These are phyloP conservation scores for Pollenia angustigena DNA, from an alignment of 2,888 invertebrate genomes.

Conservation along the genomic window DNA sequence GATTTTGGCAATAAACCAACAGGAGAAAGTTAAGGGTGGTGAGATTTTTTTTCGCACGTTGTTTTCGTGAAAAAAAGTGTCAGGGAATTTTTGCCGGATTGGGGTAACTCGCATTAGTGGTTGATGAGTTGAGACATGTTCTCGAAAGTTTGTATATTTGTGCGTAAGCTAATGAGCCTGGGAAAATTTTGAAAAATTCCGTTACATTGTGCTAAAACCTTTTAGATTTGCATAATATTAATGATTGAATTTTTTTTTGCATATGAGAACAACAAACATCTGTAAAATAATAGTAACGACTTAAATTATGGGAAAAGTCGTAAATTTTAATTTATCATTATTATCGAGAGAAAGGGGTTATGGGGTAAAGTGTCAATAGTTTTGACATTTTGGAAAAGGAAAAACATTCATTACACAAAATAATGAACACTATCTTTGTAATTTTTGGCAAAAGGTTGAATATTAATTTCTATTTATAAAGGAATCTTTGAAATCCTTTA, in stretches of 20 bases:
- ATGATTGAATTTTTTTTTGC: conserved; percentile 41
- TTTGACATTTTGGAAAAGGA: conserved; percentile 21
- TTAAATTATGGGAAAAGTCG: not conserved
- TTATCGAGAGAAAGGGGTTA: not conserved
- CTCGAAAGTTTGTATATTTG: not conserved
- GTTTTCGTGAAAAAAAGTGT: conserved; percentile 36
- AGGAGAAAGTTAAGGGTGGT: conserved; percentile 63
- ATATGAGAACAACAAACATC: conserved; percentile 4
- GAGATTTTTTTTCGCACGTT: conserved; percentile 69
- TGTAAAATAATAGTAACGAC: not conserved
- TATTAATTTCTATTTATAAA: too few relatives aligned
- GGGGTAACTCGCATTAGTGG: conserved; percentile 17
- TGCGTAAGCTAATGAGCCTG: conserved; percentile 61
- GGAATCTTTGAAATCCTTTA: too few relatives aligned
- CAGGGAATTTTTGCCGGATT: conserved; percentile 29
- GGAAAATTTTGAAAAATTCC: conserved; percentile 69
- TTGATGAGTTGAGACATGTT: not conserved
- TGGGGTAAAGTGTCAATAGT: conserved; percentile 8
- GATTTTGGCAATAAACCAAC: conserved; percentile 43
- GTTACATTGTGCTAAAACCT: conserved; percentile 52
- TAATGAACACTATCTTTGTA: not conserved
- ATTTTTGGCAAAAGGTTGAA: not conserved
- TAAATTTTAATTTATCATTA: conserved; percentile 17
- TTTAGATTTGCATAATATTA: conserved; percentile 64
- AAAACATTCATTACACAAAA: not conserved